Evolutionary conservation across 1,140 invertebrate genomes (phyloP), one percentile per base, ranked within the genome.

Genomic region (Oscheius sp.): DNA sequence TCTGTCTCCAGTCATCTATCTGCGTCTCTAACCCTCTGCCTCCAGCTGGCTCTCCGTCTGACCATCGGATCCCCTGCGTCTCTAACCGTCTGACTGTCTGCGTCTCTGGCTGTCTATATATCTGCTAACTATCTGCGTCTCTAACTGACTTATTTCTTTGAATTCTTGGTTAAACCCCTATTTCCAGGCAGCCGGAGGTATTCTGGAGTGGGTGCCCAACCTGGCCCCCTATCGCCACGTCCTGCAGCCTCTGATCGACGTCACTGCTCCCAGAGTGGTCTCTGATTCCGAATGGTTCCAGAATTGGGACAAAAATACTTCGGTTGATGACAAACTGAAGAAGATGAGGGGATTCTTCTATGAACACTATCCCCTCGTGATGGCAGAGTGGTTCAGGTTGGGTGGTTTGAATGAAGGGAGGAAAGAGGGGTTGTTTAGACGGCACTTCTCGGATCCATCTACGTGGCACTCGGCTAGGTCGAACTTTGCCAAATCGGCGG

Each of bases 181-280:
- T 0, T 87, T 98, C 26, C 94, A 94, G 81, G 93, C 96, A 85
- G 90, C 93, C 79, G 94, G 93, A 84, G 96, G 96, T 0, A 84
- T 99, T 18, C 91, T 99, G 49, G 94, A 99, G 85, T 98, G 95
- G 93, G 89, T 98, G 26, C 90, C 91, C 0, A 92, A 97, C 86
- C 88, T 97, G 10, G 85, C 90, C 18, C 91, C 91, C 0, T 88
- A 95, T 7, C 88, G 93, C 34, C 87, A 88, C 3, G 85, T 88
- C 45, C 84, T 96, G 18, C 86, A 90, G 65, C 87, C 88, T 38
- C 84, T 93, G 26, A 94, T 94, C 80, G 90, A 89, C 81, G 90
- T 93, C 76, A 85, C 88, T 4, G 13, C 28, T 42, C n/a, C 13
- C 20, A 63, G 23, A 18, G 61, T 7, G 20, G 45, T 3, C 18